Conservation (phyloP, 2,113 vertebrate species). For the Cygnus buccinator region DNA sequence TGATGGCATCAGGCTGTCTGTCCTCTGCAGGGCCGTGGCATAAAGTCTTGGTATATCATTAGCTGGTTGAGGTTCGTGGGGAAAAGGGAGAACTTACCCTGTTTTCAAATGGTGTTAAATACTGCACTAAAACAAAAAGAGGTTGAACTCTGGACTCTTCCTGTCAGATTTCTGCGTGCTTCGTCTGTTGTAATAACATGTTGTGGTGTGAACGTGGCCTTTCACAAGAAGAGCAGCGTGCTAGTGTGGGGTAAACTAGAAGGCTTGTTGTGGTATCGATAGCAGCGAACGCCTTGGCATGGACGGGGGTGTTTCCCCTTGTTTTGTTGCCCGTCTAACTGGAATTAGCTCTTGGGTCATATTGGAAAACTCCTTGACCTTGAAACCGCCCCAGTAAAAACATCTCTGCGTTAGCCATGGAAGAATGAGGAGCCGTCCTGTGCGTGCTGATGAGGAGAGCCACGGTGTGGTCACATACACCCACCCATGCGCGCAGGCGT, state of each 20-base stretch:
- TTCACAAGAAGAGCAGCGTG: conserved; percentile 27
- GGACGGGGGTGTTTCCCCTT: neutral
- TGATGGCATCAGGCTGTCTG: neutral
- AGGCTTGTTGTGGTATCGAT: neutral
- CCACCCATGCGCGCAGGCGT: neutral
- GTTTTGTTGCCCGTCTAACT: neutral
- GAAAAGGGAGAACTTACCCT: neutral
- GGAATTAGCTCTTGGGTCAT: neutral
- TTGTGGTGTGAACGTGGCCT: conserved; percentile 9
- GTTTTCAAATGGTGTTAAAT: neutral
- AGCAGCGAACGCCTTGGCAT: neutral
- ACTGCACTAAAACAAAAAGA: neutral
- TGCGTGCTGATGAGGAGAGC: neutral
- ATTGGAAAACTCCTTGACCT: neutral
- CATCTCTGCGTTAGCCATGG: neutral
- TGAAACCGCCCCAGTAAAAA: neutral
- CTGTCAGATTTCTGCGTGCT: neutral
- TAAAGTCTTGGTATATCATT: neutral
- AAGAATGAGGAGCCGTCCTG: neutral
- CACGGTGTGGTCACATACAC: accelerated
- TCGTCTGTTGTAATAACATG: conserved; percentile 3
- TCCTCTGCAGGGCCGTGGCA: neutral
- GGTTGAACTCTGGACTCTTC: conserved; percentile 30
- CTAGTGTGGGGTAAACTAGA: neutral
- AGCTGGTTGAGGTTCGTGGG: neutral